These are phyloP conservation scores for Drosophila subsilvestris DNA, from an alignment of 2,888 invertebrate species.

Conservation along the genomic window DNA sequence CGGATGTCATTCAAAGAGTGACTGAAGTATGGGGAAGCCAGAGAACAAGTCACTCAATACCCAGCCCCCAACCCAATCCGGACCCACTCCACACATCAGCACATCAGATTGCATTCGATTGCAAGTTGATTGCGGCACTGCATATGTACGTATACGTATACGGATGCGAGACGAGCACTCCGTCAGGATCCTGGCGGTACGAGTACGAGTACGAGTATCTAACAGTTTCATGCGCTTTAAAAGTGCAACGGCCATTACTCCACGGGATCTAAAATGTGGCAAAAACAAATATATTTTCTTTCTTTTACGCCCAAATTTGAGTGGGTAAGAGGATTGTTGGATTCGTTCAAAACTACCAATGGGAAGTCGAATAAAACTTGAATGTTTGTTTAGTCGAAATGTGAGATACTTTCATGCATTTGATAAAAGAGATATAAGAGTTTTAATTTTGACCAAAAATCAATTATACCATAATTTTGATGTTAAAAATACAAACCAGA, in stretches of 20 bases:
- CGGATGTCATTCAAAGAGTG: constrained; percentile 51
- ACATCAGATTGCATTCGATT: constrained; percentile 50
- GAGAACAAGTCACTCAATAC: constrained; percentile 42
- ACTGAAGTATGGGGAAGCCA: constrained; percentile 7
- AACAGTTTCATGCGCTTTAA: constrained; percentile 53
- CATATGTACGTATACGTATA: constrained; percentile 15
- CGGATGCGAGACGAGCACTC: background rate
- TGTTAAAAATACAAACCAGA: too few species aligned
- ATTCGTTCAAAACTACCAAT: background rate
- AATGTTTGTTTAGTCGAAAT: background rate
- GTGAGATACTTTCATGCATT: background rate
- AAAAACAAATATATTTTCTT: constrained; percentile 46
- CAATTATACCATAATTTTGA: too few species aligned
- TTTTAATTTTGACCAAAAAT: background rate
- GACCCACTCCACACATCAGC: constrained; percentile 35
- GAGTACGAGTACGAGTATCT: constrained; percentile 5
- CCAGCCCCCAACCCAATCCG: constrained; percentile 7
- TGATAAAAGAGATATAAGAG: background rate
- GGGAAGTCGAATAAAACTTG: background rate
- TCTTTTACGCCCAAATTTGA: constrained; percentile 1
- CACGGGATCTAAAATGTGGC: constrained; percentile 45
- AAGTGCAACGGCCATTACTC: constrained; percentile 25
- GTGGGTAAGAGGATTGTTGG: background rate
- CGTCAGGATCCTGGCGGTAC: constrained; percentile 2
- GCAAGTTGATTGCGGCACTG: constrained; percentile 44